Conservation (phyloP, 2,113 vertebrate species). For the Narcine bancroftii region DNA sequence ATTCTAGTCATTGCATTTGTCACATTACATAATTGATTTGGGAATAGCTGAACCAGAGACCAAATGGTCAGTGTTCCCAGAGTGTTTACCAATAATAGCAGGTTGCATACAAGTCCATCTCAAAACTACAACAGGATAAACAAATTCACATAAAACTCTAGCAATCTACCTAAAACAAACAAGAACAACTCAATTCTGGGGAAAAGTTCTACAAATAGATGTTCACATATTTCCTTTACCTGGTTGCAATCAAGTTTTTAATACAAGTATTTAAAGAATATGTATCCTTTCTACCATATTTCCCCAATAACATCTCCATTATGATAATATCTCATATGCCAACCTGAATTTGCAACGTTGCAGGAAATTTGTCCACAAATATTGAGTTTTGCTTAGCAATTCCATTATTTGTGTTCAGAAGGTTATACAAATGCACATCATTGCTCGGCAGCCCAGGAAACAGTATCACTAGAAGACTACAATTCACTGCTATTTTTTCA, state of each 20-base stretch:
- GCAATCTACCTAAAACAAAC: neutral
- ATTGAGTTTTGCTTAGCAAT: neutral
- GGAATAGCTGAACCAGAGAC: neutral
- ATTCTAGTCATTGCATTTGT: neutral
- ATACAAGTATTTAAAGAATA: neutral
- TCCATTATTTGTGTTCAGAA: neutral
- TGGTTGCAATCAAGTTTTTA: neutral
- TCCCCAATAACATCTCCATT: neutral
- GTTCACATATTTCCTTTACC: neutral
- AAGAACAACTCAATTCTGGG: neutral
- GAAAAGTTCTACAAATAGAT: neutral
- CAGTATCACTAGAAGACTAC: neutral
- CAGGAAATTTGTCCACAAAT: neutral
- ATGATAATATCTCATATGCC: neutral
- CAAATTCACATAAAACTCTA: neutral
- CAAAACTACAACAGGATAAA: neutral
- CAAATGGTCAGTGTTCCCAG: neutral
- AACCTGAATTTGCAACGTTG: neutral
- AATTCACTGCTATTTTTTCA: neutral
- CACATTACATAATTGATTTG: neutral
- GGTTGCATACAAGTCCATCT: neutral
- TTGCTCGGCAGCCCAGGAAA: neutral
- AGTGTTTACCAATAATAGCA: neutral
- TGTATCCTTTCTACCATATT: neutral
- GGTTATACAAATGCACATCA: neutral